A percentile compares a stretch with the other conserved stretches of the same genome.
phyloP scores from a whole-genome alignment of 92 coral and sea anemone genomes.

The Palythoa grandis region DNA sequence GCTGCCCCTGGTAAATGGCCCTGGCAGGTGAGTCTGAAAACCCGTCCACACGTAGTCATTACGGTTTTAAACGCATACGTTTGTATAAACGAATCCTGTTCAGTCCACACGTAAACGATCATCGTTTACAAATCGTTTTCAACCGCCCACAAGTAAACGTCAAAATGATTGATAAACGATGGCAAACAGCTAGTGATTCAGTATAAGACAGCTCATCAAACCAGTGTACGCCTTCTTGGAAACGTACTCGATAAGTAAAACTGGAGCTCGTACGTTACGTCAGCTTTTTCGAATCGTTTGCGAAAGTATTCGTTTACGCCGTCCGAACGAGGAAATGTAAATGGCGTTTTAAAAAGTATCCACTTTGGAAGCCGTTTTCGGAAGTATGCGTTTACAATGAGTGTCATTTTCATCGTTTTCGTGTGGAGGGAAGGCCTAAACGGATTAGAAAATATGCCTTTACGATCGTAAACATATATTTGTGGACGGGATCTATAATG shows the following conservation, averaged over 20 bases:
- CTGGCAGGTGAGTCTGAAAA: slow-evolving; percentile 59
- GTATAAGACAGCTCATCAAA: background rate
- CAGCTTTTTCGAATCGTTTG: background rate
- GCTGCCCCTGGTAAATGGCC: slow-evolving; percentile 64
- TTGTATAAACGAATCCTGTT: background rate
- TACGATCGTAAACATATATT: too few relatives aligned
- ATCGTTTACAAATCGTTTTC: background rate
- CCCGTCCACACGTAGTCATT: background rate
- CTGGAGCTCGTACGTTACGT: background rate
- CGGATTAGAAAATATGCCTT: too few relatives aligned
- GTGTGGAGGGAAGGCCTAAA: too few relatives aligned
- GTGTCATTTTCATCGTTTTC: too few relatives aligned
- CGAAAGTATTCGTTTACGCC: background rate
- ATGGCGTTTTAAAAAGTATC: background rate
- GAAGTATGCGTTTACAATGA: too few relatives aligned
- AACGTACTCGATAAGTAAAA: background rate
- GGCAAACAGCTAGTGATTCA: background rate
- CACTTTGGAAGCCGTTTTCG: too few relatives aligned
- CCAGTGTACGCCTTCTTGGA: background rate
- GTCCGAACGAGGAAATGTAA: background rate
- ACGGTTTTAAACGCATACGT: background rate
- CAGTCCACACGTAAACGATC: background rate
- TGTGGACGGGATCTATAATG: too few relatives aligned
- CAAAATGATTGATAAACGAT: background rate
- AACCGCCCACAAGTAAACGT: background rate